Evolutionary conservation across 2,113 vertebrate species (phyloP).

Genomic region (Oostethus manadensis): DNA sequence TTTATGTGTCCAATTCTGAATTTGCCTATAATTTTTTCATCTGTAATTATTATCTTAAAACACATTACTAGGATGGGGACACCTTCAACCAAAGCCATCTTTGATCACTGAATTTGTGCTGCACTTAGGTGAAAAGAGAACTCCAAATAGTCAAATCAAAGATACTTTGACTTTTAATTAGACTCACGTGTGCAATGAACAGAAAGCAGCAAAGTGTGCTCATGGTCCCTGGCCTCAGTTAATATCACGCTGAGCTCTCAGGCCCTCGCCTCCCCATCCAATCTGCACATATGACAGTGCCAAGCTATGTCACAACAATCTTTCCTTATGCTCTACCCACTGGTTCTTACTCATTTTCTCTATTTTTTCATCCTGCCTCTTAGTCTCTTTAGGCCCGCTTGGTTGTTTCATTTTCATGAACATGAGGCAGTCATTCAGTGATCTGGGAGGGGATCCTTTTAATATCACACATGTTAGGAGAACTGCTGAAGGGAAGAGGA

Average conservation of each 20-base stretch:
- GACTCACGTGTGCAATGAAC: not conserved
- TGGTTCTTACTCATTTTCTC: not conserved
- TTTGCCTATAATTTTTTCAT: no score
- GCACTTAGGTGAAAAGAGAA: no score
- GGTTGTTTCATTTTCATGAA: slow-evolving; percentile 7
- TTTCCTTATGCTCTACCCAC: slow-evolving; percentile 30
- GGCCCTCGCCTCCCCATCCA: slow-evolving; percentile 40
- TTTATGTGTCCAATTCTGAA: no score
- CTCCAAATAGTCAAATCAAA: no score
- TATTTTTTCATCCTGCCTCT: not conserved
- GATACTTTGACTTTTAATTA: not conserved
- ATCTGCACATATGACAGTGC: slow-evolving; percentile 54
- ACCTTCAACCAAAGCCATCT: no score
- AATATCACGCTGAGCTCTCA: slow-evolving; percentile 54
- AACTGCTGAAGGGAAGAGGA: no score
- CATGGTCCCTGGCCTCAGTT: slow-evolving; percentile 41
- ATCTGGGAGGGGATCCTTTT: slow-evolving; percentile 5
- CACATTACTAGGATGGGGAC: no score
- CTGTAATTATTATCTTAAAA: no score
- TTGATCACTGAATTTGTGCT: no score
- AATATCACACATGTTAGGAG: no score
- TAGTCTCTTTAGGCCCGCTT: not conserved
- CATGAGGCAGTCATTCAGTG: slow-evolving; percentile 4
- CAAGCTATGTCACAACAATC: slow-evolving; percentile 40
- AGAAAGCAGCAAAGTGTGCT: slow-evolving; percentile 40